Evolutionary conservation across 1,140 invertebrate species (phyloP).

Genomic region (Protaetia brevitarsis): DNA sequence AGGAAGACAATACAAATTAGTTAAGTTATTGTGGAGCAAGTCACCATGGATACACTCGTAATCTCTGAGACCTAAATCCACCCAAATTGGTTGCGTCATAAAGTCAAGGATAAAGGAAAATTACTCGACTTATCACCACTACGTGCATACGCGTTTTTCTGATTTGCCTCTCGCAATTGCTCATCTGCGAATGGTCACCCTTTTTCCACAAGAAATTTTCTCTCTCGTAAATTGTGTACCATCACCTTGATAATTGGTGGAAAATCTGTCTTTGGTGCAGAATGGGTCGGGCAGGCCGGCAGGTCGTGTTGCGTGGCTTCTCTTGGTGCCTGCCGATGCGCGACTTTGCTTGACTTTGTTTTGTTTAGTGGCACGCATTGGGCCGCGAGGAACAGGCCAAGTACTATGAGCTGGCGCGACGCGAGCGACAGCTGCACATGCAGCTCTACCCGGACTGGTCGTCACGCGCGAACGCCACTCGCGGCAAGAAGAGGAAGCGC

Average conservation of each 20-base stretch:
- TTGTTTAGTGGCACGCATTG: slow-evolving; percentile 93
- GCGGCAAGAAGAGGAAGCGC: slow-evolving; percentile 98
- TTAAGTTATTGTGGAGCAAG: too few relatives aligned
- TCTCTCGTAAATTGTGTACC: background rate
- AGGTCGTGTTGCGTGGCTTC: slow-evolving; percentile 36
- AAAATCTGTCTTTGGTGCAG: slow-evolving; percentile 30
- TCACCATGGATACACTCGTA: background rate
- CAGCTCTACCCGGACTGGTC: slow-evolving; percentile 99
- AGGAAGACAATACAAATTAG: too few relatives aligned
- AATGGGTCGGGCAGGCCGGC: slow-evolving; percentile 44
- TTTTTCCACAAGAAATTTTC: too few relatives aligned
- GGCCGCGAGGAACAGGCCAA: slow-evolving; percentile 98
- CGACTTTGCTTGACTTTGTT: slow-evolving; percentile 43
- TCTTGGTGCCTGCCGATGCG: slow-evolving; percentile 45
- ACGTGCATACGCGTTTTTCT: slow-evolving; percentile 23
- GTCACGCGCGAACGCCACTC: slow-evolving; percentile 94
- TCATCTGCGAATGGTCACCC: background rate
- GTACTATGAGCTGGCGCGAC: slow-evolving; percentile 98
- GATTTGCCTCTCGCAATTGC: background rate
- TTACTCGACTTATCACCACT: slow-evolving; percentile 14
- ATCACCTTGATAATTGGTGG: slow-evolving; percentile 14
- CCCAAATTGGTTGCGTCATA: background rate
- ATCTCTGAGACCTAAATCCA: background rate
- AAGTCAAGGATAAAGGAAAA: background rate
- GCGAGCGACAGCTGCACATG: slow-evolving; percentile 97